phyloP scores from a whole-genome alignment of 1,140 invertebrate species.

The Macrotrachela quadricornifera region DNA sequence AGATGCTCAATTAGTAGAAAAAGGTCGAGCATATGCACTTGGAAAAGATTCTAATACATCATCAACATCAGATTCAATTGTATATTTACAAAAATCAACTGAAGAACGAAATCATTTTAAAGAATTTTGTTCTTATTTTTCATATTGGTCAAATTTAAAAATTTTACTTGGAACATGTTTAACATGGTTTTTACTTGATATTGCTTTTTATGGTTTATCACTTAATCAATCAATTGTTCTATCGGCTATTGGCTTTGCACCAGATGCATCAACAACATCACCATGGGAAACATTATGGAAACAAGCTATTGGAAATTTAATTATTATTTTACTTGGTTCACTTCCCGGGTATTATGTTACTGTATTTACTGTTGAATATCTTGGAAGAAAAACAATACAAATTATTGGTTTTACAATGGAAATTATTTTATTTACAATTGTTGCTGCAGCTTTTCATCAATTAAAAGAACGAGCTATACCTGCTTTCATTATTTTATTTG shows the following conservation, averaged over 20 bases:
- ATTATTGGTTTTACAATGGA: not conserved
- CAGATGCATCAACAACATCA: not conserved
- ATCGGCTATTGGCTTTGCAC: constrained; percentile 2
- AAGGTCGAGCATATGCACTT: not conserved
- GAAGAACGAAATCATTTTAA: not conserved
- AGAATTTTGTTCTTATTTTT: constrained; percentile 6
- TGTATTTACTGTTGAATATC: not conserved
- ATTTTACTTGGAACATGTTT: not conserved
- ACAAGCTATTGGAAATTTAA: constrained; percentile 5
- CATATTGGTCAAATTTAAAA: constrained; percentile 7
- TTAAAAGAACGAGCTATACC: not conserved
- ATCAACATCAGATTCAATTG: not conserved
- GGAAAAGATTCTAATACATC: not conserved
- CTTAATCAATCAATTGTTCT: not conserved
- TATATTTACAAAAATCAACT: not conserved
- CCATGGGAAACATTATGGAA: constrained; percentile 4
- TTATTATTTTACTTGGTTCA: constrained; percentile 2
- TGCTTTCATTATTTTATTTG: constrained; percentile 2
- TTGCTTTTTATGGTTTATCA: constrained; percentile 4
- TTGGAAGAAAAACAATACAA: constrained; percentile 3
- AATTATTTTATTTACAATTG: not conserved
- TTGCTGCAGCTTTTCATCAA: not conserved
- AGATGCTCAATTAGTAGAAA: too few relatives aligned
- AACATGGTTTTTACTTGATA: constrained; percentile 6
- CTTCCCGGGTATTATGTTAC: constrained; percentile 1